Evolutionary conservation across 2,797 vertebrate species (phyloP).

Genomic region (Falco columbarius): DNA sequence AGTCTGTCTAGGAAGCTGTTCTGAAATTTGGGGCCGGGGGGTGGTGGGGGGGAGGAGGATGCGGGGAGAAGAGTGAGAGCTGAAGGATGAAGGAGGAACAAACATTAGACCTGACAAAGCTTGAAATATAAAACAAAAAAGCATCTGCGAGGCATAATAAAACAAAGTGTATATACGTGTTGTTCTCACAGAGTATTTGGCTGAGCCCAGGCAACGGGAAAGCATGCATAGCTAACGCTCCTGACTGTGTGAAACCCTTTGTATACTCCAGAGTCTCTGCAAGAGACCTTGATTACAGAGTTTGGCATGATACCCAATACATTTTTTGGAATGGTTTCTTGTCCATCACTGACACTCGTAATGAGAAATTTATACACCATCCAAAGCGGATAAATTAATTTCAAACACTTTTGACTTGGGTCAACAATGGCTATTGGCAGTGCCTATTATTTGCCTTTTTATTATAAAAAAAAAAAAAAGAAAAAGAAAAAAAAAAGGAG

Average conservation of each 20-base stretch:
- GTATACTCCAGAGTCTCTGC: constrained; percentile 82
- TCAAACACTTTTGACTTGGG: constrained; percentile 88
- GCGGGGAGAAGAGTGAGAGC: background rate
- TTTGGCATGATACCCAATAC: constrained; percentile 89
- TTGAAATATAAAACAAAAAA: constrained; percentile 81
- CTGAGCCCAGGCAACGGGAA: constrained; percentile 91
- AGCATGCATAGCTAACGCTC: constrained; percentile 94
- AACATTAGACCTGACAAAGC: constrained; percentile 74
- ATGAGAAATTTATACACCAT: constrained; percentile 90
- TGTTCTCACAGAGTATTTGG: constrained; percentile 82
- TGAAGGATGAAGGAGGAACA: constrained; percentile 25
- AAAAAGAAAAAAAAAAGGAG: constrained; percentile 31
- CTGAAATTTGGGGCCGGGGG: background rate
- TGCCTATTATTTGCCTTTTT: constrained; percentile 86
- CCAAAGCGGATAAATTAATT: constrained; percentile 91
- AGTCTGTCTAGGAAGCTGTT: constrained; percentile 72
- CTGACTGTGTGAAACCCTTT: constrained; percentile 89
- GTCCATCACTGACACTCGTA: constrained; percentile 88
- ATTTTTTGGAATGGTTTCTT: constrained; percentile 84
- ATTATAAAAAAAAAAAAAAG: constrained; percentile 71
- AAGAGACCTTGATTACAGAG: constrained; percentile 87
- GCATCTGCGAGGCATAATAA: constrained; percentile 81
- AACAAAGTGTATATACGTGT: constrained; percentile 82
- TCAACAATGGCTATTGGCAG: constrained; percentile 86
- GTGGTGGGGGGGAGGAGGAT: background rate